Percentiles rank a stretch among this genome's conserved stretches.
These are phyloP conservation scores for Chrysomallon squamiferum DNA, from an alignment of 1,140 invertebrate species.

Conservation along the genomic window DNA sequence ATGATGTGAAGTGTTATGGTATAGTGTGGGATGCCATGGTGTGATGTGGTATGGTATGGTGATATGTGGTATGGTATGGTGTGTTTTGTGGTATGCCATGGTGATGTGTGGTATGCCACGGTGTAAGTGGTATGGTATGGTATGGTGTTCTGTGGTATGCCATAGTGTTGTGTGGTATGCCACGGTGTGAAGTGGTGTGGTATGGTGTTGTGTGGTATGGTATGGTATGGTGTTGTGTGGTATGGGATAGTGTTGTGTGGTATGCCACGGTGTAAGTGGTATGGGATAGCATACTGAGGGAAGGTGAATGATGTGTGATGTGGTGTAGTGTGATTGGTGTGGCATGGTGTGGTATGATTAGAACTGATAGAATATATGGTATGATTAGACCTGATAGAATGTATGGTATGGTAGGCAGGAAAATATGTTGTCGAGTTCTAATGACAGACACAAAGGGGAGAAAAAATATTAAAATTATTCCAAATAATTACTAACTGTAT, in stretches of 20 bases:
- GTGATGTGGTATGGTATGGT: conserved; percentile 32
- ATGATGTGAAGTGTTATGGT: conserved; percentile 31
- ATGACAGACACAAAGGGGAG: too few relatives aligned
- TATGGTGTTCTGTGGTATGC: conserved; percentile 6
- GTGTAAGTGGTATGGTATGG: conserved; percentile 32
- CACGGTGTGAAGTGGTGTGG: conserved; percentile 37
- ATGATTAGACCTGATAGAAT: too few relatives aligned
- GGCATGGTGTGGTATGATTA: too few relatives aligned
- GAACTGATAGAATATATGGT: too few relatives aligned
- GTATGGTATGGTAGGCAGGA: too few relatives aligned
- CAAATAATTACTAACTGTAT: too few relatives aligned
- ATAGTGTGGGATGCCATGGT: conserved; percentile 25
- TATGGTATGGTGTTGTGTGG: conserved; percentile 27
- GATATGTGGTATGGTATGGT: conserved; percentile 30
- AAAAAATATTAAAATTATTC: too few relatives aligned
- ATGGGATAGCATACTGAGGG: too few relatives aligned
- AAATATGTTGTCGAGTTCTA: too few relatives aligned
- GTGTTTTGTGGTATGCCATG: conserved; percentile 32
- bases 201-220: conserved; percentile 37
- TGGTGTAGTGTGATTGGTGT: too few relatives aligned
- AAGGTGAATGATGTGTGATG: too few relatives aligned
- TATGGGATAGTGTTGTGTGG: conserved; percentile 22
- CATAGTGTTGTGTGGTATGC: conserved; percentile 16
- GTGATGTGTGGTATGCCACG: conserved; percentile 28
- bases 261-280: conserved; percentile 23